Base-by-base conservation (phyloP, 2,797 vertebrate genomes). In the Oreonectes daqikongensis region DNA sequence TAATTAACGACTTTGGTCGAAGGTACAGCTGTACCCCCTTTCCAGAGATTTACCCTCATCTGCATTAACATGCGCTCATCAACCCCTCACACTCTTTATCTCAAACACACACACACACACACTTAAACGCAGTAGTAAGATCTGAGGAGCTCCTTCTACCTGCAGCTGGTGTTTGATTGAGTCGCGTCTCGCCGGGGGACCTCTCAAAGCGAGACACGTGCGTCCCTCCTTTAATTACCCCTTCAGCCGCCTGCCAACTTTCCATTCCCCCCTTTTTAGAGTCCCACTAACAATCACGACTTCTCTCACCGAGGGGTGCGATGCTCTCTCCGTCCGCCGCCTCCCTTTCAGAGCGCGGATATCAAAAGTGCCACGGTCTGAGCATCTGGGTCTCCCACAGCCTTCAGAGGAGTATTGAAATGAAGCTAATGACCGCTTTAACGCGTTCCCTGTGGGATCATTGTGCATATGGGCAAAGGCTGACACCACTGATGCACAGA, bases 141-240 rank as follows among this genome's bases (percentile, higher is more conserved):
- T 82, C 61, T 67, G 52, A 76, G 38, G 60, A 63, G 40, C 61
- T 75, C 70, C 75, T 69, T 80, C 67, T 88, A 90, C 89, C 87
- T 92, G 88, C 90, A 92, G 88, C 88, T 91, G 91, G 85, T 79
- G 78, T 78, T 85, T 90, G 91, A 93, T 91, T 90, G 88, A 91
- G 90, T 85, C 84, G 84, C 81, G 81, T 77, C 81, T 70, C 83
- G 75, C 82, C 85, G 64, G 78, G 90, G 88, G 87, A 87, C 79
- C 48, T 79, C 85, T 87, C 88, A 84, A 72, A 81, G 85, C 79
- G 79, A 86, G 88, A 86, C 89, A 88, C 61, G 83, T 86, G 88
- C 70, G 77, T 85, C 82, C 87, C 79, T 40, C 72, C 64, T 78
- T 87, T 92, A 93, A 93, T 93, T 90, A 90, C 83, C 67, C 75